These are phyloP conservation scores for Typhlomys cinereus DNA, from an alignment of 2,113 vertebrate species.

Conservation along the genomic window DNA sequence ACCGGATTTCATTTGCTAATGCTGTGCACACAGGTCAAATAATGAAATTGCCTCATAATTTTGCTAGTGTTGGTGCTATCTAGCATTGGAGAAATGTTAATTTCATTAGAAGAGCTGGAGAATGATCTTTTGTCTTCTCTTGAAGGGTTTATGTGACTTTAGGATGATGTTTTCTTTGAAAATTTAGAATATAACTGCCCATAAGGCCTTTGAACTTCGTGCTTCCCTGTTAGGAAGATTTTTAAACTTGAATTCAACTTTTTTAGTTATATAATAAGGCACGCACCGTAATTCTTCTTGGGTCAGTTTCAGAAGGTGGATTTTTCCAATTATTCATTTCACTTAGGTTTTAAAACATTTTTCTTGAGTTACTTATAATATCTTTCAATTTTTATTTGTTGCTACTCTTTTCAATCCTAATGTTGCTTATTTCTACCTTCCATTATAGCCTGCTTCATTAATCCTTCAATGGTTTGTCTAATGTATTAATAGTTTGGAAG, in stretches of 20 bases:
- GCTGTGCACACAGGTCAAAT: neutral
- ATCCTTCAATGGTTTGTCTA: slow-evolving; percentile 19
- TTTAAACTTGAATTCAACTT: neutral
- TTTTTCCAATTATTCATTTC: slow-evolving; percentile 12
- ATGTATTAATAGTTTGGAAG: slow-evolving; percentile 44
- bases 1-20: neutral
- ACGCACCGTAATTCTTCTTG: neutral
- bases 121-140: neutral
- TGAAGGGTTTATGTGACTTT: neutral
- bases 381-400: neutral
- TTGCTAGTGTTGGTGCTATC: neutral
- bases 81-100: neutral
- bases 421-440: slow-evolving; percentile 31
- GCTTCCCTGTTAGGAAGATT: neutral
- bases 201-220: neutral
- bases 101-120: neutral
- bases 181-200: neutral
- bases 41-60: neutral
- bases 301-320: slow-evolving; percentile 7
- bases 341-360: slow-evolving; percentile 12
- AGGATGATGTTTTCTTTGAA: slow-evolving; percentile 30
- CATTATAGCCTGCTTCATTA: neutral
- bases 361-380: slow-evolving; percentile 7
- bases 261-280: neutral
- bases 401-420: slow-evolving; percentile 2